Base-by-base conservation (phyloP, 2,888 invertebrate species). In the Aplocera efformata region DNA sequence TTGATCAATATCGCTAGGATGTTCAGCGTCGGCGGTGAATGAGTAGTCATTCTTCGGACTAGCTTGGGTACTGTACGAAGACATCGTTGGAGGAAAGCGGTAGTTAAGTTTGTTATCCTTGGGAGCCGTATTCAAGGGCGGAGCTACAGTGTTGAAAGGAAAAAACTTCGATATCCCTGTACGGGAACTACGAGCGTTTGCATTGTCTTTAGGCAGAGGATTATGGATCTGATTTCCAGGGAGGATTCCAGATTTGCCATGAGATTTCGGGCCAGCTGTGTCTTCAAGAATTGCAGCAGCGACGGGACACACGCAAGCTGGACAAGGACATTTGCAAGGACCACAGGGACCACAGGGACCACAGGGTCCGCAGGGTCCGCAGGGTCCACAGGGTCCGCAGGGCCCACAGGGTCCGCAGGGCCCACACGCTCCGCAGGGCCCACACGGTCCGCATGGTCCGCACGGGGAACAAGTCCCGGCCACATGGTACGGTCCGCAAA, bases 401-500 rank as follows among this genome's bases (percentile, higher is more conserved):
- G n/a, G n/a, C n/a, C 38, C 38, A 11, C 38, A 27, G 0, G 40
- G 40, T 0, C 37, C 42, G 10, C 43, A 30, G n/a, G 26, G 26
- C 10, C 62, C 55, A 0, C 60, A 53, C n/a, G n/a, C n/a, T 1
- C 50, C 41, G 21, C 58, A 58, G 1, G 57, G 53, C 1, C 62
- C 61, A 2, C 63, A 54, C 0, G 77, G 73, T 1, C 50, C 41
- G 21, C 58, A 58, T 3, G 57, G 53, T 0, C 62, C 61, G 1
- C 63, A 54, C 0, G 77, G 73, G 6, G 46, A 32, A 41, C 79
- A 79, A 1, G 63, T 64, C 1, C 76, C 79, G 0, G 59, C 23
- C 0, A 79, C 76, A 39, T 82, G 81, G 49, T 82, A 82, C 0
- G 83, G 82, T 0, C 83, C 82, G 30, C 82, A 81, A 52, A 79